phyloP scores from a whole-genome alignment of 2,888 invertebrate species.

The Trachelus tabidus region DNA sequence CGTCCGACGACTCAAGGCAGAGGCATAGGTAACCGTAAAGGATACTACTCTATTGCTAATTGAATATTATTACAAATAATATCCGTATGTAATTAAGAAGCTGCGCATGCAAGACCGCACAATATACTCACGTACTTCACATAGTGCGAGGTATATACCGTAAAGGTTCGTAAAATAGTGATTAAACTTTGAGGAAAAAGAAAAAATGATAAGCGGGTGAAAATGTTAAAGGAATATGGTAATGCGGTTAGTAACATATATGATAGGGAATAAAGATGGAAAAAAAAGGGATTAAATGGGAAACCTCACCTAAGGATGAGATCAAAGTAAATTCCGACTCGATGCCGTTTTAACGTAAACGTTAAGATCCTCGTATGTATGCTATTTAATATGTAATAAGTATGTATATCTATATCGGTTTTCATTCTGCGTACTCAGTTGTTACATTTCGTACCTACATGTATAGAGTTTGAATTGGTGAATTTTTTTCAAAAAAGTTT shows the following conservation, averaged over 20 bases:
- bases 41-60: constrained; percentile 53
- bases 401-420: constrained; percentile 3
- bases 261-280: constrained; percentile 8
- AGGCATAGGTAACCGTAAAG: constrained; percentile 17
- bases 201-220: not conserved
- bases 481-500: constrained; percentile 15
- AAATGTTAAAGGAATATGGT: constrained; percentile 13
- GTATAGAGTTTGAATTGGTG: constrained; percentile 14
- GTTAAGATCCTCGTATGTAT: not conserved
- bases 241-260: constrained; percentile 12
- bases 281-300: not conserved
- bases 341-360: not conserved
- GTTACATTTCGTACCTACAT: constrained; percentile 17
- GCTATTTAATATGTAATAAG: not conserved
- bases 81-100: constrained; percentile 56
- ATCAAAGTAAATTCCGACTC: not conserved
- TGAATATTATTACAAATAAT: constrained; percentile 54
- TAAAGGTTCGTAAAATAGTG: constrained; percentile 46
- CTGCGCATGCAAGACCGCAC: constrained; percentile 45
- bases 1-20: constrained; percentile 41
- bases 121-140: constrained; percentile 48
- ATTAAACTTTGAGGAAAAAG: constrained; percentile 32
- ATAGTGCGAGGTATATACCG: constrained; percentile 47
- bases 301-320: not conserved
- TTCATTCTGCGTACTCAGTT: not conserved